phyloP scores from a whole-genome alignment of 2,113 vertebrate genomes.

The Chitala chitala region DNA sequence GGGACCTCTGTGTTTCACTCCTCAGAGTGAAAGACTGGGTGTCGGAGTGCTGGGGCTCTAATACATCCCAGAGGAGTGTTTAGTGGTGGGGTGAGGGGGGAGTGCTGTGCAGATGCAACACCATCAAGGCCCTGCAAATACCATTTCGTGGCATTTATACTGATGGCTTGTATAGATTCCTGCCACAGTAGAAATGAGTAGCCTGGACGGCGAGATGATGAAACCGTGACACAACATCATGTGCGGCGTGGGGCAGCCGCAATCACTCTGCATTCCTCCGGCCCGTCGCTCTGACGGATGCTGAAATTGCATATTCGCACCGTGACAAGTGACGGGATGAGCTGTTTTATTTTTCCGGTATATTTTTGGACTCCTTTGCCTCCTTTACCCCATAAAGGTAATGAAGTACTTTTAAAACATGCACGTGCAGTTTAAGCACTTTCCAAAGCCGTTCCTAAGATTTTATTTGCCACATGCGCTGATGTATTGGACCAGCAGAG shows the following conservation, averaged over 20 bases:
- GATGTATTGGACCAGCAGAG: background rate
- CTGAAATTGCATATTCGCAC: background rate
- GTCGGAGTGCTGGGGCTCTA: conserved; percentile 37
- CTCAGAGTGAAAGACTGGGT: conserved; percentile 25
- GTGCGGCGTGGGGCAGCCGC: background rate
- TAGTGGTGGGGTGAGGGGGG: conserved; percentile 36
- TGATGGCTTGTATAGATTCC: conserved; percentile 42
- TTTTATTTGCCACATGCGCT: background rate
- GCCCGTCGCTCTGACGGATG: background rate
- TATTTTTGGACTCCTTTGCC: background rate
- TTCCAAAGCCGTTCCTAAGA: background rate
- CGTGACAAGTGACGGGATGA: background rate
- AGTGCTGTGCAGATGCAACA: conserved; percentile 15
- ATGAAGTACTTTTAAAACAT: background rate
- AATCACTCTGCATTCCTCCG: background rate
- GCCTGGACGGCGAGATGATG: conserved; percentile 50
- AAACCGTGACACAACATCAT: conserved; percentile 45
- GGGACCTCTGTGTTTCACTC: conserved; percentile 13
- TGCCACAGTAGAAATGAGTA: conserved; percentile 36
- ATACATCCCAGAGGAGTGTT: conserved; percentile 44
- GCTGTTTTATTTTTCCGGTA: background rate
- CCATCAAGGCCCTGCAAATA: conserved; percentile 35
- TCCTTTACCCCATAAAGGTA: background rate
- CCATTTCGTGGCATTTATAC: conserved; percentile 38
- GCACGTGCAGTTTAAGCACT: background rate